Evolutionary conservation across 1,140 invertebrate genomes (phyloP).

Genomic region (Ceratosolen fusciceps): DNA sequence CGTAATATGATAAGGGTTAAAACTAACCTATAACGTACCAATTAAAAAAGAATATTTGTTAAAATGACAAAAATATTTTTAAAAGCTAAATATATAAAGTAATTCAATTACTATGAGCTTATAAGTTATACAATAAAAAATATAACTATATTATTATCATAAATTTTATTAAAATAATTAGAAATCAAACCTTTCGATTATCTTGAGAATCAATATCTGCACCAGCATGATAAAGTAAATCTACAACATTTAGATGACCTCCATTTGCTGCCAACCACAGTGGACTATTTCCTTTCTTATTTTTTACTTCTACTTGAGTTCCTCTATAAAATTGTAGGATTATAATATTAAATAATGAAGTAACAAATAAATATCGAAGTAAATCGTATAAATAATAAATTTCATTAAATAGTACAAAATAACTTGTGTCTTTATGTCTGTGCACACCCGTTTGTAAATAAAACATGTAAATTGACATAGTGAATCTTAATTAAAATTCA

Average conservation of each 20-base stretch:
- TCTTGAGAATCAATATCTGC: constrained; percentile 99
- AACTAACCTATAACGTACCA: too few relatives aligned
- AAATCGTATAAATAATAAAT: constrained; percentile 11
- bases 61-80: too few relatives aligned
- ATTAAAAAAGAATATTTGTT: too few relatives aligned
- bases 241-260: constrained; percentile 96
- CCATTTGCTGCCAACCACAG: constrained; percentile 98
- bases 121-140: too few relatives aligned
- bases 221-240: constrained; percentile 87
- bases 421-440: neutral
- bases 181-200: constrained; percentile 81
- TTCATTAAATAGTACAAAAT: neutral
- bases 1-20: too few relatives aligned
- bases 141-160: too few relatives aligned
- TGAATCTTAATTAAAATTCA: too few relatives aligned
- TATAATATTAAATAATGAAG: constrained; percentile 4
- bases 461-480: too few relatives aligned
- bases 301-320: constrained; percentile 96
- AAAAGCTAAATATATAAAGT: too few relatives aligned
- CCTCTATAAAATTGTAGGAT: constrained; percentile 72
- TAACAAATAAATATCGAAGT: neutral
- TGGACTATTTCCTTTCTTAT: constrained; percentile 99
- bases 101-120: too few relatives aligned
- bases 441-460: too few relatives aligned
- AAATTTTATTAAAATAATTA: too few relatives aligned